Evolutionary conservation across 2,797 vertebrate genomes (phyloP).

Genomic region (Antennarius maculatus): DNA sequence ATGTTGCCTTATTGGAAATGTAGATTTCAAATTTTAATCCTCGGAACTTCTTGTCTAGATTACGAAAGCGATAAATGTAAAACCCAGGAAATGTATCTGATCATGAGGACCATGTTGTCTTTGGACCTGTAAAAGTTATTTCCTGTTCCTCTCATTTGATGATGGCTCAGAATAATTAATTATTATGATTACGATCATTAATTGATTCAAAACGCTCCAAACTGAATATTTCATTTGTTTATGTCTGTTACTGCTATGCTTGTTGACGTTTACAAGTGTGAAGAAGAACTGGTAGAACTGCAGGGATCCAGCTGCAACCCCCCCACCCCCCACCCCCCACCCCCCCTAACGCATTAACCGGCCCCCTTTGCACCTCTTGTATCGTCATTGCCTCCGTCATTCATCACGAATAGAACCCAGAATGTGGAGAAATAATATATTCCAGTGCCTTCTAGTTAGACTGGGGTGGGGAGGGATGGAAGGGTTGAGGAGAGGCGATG

Average conservation of each 20-base stretch:
- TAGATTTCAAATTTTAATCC: background rate
- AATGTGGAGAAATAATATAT: constrained; percentile 73
- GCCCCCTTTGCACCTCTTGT: constrained; percentile 64
- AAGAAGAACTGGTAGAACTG: constrained; percentile 30
- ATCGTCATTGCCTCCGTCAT: constrained; percentile 61
- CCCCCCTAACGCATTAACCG: constrained; percentile 25
- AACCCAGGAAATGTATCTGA: background rate
- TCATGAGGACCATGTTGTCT: too few species aligned
- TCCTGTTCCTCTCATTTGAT: background rate
- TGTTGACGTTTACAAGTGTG: constrained; percentile 70
- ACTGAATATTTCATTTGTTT: constrained; percentile 36
- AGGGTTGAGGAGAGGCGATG: constrained; percentile 11
- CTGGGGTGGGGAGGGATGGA: constrained; percentile 24
- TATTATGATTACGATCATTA: too few species aligned
- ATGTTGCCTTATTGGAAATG: constrained; percentile 4
- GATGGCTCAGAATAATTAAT: background rate
- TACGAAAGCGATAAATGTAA: too few species aligned
- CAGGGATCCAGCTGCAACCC: constrained; percentile 40
- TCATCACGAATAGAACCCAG: constrained; percentile 54
- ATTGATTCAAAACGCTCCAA: background rate
- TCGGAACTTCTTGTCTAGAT: too few species aligned
- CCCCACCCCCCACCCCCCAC: background rate
- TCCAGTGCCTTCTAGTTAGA: constrained; percentile 79
- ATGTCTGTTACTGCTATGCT: constrained; percentile 58
- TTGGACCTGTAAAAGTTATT: background rate